phyloP scores from a whole-genome alignment of 2,113 vertebrate species.

The Recurvirostra avosetta region DNA sequence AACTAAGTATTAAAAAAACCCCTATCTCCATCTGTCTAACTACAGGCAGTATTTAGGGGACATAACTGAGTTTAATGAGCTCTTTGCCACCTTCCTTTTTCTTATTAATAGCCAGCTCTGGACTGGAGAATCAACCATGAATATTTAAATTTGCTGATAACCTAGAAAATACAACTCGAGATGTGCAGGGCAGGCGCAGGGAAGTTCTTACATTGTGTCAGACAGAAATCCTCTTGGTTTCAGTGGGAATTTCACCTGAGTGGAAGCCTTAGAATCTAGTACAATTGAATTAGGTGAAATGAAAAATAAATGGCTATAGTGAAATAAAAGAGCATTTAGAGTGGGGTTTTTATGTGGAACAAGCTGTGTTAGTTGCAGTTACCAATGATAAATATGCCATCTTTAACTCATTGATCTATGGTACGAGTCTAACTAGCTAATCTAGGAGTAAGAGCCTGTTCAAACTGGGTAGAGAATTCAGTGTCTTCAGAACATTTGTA shows the following conservation, averaged over 20 bases:
- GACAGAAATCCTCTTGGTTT: background rate
- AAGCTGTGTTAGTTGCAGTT: background rate
- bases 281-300: background rate
- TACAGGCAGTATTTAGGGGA: background rate
- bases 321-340: background rate
- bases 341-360: background rate
- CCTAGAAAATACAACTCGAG: background rate
- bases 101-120: background rate
- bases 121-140: background rate
- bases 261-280: background rate
- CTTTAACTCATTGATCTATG: background rate
- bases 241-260: background rate
- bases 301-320: background rate
- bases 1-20: background rate
- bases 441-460: background rate
- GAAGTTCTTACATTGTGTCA: background rate
- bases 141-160: slow-evolving; percentile 7
- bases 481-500: background rate
- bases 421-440: background rate
- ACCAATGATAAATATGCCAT: background rate
- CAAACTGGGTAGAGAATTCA: background rate
- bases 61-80: background rate
- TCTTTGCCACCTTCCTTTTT: background rate
- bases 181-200: background rate
- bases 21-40: background rate